Base-by-base conservation (phyloP, 2,113 vertebrate species). In the Ictalurus furcatus region DNA sequence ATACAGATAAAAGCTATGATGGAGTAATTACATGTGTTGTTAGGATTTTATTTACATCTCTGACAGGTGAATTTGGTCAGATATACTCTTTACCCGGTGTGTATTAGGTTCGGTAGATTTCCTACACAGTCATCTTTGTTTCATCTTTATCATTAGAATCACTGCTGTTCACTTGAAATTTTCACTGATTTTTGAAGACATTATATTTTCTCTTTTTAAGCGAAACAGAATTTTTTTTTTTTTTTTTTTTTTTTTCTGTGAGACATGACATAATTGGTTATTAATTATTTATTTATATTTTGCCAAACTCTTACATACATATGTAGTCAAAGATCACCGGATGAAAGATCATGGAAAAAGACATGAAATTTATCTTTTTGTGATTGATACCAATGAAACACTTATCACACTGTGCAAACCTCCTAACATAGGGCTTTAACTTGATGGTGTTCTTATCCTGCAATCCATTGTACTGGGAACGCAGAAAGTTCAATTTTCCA, bases 1-100 rank as follows among this genome's bases (percentile, higher is more conserved):
- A 88, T 87, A 88, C 83, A 78, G 92, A 95, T 94, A 90, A 95
- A 94, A 96, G 94, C 88, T 78, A 67, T 92, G 94, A 94, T 94
- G 93, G 92, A 94, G 88, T 91, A 94, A 95, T 95, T 94, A 94
- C 91, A 92, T 88, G 85, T 90, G 88, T 91, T n/a, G 85, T 74
- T 44, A 67, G 79, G 63, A 6, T 67, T 86, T 44, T 19, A 23
- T 37, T 79, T 79, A 12, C 2, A 81, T 58, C 16, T 82, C 28
- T 23, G 30, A 88, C 48, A 73, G n/a, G 87, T 88, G 25, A 34
- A 84, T 48, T 67, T 78, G 59, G 59, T 40, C 44, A 85, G 58
- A 85, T 48, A 16, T 65, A 28, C 48, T 7, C 3, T 40, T 19
- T 48, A 28, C 13, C 67, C 14, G 40, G 25, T 30, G 54, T 61